Base-by-base conservation (phyloP, 1,140 invertebrate genomes). In the Sycobia sp. region DNA sequence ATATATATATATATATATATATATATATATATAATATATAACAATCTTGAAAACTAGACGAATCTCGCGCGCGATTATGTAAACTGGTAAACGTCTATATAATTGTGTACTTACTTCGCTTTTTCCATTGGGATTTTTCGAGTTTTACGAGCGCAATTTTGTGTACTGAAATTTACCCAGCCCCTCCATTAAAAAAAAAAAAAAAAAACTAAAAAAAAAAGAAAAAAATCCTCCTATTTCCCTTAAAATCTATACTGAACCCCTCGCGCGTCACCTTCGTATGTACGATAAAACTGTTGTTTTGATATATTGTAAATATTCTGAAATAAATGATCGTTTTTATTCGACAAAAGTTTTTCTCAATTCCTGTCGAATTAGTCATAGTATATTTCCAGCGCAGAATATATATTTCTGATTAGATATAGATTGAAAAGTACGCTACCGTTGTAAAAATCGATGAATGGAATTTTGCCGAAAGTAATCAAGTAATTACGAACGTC, bases 261-360 rank as follows among this genome's bases (percentile, higher is more conserved):
- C 53, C 39, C 51, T 66, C 44, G 56, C 58, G 63, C 63, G 44
- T 61, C 53, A 61, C 16, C 38, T 66, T 50, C 36, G 44, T 67
- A 67, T 38, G 44, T 55, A 64, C 16, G 25, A 64, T 25, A 67
- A 60, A 69, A 71, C 69, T 68, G 74, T 74, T 78, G 75, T 78
- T 76, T 76, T 75, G 67, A 76, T 77, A 77, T 75, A 78, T 74
- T 78, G 75, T 78, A 78, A 75, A 78, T 78, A 78, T 74, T 78
- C 74, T 75, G 63, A 73, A 77, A 78, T 78, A 78, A 78, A 78
- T 78, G 76, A 76, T 76, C 75, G 75, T 78, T 78, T 78, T 77
- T 78, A 78, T 77, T 77, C 73, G 73, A 71, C 29, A 11, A 32
- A 32, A 7, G 11, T 32, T 32, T 32, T 32, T 32, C n/a, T n/a